These are phyloP conservation scores for Glareola pratincola DNA, from an alignment of 2,113 vertebrate species.

Conservation along the genomic window DNA sequence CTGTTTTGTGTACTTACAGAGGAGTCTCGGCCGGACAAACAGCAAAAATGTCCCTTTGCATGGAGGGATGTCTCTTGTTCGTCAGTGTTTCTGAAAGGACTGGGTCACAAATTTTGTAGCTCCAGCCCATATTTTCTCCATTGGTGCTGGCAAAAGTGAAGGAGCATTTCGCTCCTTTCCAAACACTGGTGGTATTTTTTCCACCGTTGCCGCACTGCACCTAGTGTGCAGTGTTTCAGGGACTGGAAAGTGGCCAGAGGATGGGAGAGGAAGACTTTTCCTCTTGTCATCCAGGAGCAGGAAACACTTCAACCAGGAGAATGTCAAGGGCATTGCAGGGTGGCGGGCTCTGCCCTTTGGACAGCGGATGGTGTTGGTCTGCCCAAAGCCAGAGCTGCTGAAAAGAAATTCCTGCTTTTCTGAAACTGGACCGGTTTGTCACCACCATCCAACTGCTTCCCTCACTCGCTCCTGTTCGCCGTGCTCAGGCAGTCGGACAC, in stretches of 20 bases:
- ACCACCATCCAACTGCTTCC: background rate
- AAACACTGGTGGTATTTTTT: slow-evolving; percentile 29
- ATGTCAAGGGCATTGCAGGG: background rate
- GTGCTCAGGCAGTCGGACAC: background rate
- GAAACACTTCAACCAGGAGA: background rate
- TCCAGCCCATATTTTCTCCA: background rate
- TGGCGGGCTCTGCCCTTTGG: background rate
- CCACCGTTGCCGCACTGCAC: background rate
- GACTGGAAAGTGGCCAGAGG: background rate
- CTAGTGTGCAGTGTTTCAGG: background rate
- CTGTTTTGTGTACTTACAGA: background rate
- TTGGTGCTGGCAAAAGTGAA: background rate
- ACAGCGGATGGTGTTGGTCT: background rate
- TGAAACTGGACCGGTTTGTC: background rate
- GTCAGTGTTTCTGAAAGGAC: background rate
- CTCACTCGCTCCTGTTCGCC: background rate
- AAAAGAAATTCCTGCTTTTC: background rate
- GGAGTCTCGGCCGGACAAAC: fast-evolving
- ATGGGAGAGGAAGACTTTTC: background rate
- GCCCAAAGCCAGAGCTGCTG: background rate
- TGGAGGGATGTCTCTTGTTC: background rate
- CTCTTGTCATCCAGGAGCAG: background rate
- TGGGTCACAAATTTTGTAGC: background rate
- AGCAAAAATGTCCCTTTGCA: background rate
- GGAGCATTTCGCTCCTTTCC: slow-evolving; percentile 12